Evolutionary conservation across 2,797 vertebrate genomes (phyloP), one percentile per base, ranked within the genome.

Genomic region (Myotis vivesi): DNA sequence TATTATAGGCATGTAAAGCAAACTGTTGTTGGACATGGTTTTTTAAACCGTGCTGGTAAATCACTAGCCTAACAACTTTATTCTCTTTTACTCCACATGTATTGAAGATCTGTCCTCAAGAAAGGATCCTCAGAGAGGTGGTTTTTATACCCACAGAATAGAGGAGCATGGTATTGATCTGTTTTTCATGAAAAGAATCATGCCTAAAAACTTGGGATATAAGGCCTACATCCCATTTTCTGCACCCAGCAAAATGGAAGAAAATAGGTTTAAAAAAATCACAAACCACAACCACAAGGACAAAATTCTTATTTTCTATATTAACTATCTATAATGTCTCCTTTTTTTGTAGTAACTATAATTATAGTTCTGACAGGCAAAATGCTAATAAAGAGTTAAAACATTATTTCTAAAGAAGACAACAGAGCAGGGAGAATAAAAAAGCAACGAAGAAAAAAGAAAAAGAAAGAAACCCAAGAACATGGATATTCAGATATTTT

Each of bases 31-130:
- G 49, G 90, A 89, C 13, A 86, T 4, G 30, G 82, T 5, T 44
- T 17, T 96, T 86, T 93, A 87, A 94, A 41, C 16, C 30, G 36
- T 59, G 36, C 73, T 90, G 55, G 53, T 73, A 92, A 95, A 81
- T 93, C 93, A 87, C 92, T 82, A 90, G 19, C 17, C 41, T 51
- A 93, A 89, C 71, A 89, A 73, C 95, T 95, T 93, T 92, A 85
- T 93, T 94, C 86, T 88, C 75, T 93, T 93, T 83, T 44, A 76
- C n/a, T 95, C 22, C 41, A 46, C 53, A 12, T 64, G 20, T 91
- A 91, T 89, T 89, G 77, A 96, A 91, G 79, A 77, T 57, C 59
- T 89, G 82, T 95, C 62, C 19, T 81, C 25, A 81, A 80, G 87
- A 91, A 85, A 94, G 38, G 33, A 57, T 66, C 88, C 15, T 77